These are phyloP conservation scores for Leucoma salicis DNA, from an alignment of 2,888 invertebrate genomes.

Conservation along the genomic window DNA sequence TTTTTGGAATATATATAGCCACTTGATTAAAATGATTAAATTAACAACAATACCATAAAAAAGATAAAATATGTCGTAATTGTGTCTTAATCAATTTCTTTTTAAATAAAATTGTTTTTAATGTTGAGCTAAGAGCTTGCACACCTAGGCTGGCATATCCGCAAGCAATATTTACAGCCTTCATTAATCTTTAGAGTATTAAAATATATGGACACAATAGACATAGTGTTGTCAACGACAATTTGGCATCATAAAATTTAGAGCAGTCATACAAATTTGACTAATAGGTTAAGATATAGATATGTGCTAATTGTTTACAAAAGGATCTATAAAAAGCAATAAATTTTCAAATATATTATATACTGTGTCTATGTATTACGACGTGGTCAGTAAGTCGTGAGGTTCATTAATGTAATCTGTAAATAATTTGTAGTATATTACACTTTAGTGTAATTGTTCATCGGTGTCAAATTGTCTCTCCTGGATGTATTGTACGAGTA, in stretches of 20 bases:
- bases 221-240: constrained; percentile 19
- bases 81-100: neutral
- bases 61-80: too few species aligned
- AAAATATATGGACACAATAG: constrained; percentile 12
- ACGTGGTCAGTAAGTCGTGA: constrained; percentile 12
- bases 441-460: neutral
- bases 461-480: constrained; percentile 33
- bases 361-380: constrained; percentile 13
- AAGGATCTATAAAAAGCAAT: constrained; percentile 17
- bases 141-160: constrained; percentile 12
- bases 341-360: constrained; percentile 17
- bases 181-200: constrained; percentile 25
- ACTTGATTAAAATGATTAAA: too few species aligned
- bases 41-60: too few species aligned
- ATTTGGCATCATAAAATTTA: constrained; percentile 29
- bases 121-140: constrained; percentile 4
- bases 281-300: constrained; percentile 9
- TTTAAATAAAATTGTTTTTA: neutral
- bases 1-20: too few species aligned
- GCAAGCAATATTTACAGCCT: constrained; percentile 14
- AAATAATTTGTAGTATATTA: constrained; percentile 8
- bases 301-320: constrained; percentile 16
- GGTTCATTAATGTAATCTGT: constrained; percentile 11
- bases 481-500: constrained; percentile 18
- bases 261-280: constrained; percentile 3